phyloP scores from a whole-genome alignment of 2,888 invertebrate species.

The Heteropelma amictum region DNA sequence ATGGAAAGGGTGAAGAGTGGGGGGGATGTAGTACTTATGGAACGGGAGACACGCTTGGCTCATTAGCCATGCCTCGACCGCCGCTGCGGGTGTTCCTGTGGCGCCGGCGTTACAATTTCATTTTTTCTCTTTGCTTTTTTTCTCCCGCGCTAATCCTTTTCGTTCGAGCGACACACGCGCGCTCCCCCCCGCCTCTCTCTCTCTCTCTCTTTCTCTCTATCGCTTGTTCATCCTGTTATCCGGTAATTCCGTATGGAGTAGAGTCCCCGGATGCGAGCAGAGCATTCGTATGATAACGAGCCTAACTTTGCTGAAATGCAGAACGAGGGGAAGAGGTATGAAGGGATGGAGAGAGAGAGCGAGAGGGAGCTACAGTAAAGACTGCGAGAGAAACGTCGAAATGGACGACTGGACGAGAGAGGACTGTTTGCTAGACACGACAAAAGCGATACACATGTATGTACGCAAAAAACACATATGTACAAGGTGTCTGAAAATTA shows the following conservation, averaged over 20 bases:
- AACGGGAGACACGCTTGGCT: slow-evolving; percentile 43
- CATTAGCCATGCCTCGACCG: slow-evolving; percentile 51
- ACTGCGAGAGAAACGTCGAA: slow-evolving; percentile 25
- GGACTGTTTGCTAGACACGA: slow-evolving; percentile 38
- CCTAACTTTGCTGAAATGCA: slow-evolving; percentile 63
- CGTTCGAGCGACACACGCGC: slow-evolving; percentile 47
- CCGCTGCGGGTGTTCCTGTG: slow-evolving; percentile 48
- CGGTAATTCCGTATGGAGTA: slow-evolving; percentile 27
- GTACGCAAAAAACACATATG: too few relatives aligned
- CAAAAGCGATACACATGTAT: background rate
- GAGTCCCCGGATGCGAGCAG: slow-evolving; percentile 57
- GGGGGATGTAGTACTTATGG: slow-evolving; percentile 36
- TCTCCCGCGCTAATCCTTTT: slow-evolving; percentile 53
- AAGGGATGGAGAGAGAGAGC: slow-evolving; percentile 39
- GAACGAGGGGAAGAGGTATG: slow-evolving; percentile 45
- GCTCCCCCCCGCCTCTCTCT: background rate
- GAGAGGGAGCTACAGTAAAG: slow-evolving; percentile 30
- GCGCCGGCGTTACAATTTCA: slow-evolving; percentile 54
- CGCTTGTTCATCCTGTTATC: background rate
- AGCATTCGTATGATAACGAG: slow-evolving; percentile 73
- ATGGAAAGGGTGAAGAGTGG: background rate
- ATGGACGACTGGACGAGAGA: slow-evolving; percentile 35
- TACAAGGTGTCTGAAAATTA: too few relatives aligned
- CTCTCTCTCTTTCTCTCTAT: slow-evolving; percentile 4
- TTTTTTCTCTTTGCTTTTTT: too few relatives aligned